Percentiles rank a stretch among this genome's conserved stretches.
These are phyloP conservation scores for Drosophila suzukii DNA, from an alignment of 1,140 invertebrate genomes.

Conservation along the genomic window DNA sequence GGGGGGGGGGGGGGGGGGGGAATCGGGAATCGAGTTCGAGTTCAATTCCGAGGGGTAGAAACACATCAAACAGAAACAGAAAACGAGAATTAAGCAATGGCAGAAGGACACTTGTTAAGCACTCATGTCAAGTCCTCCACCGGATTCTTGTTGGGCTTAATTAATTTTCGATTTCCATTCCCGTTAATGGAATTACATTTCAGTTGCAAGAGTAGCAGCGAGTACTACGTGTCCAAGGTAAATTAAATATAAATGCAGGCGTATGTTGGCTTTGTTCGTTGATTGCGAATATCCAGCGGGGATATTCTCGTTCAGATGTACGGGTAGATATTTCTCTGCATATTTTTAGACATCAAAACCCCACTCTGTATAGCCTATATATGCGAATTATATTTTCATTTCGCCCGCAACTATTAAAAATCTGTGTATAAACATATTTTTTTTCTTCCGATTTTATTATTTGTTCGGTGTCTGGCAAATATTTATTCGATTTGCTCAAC, in stretches of 20 bases:
- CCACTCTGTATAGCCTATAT: neutral
- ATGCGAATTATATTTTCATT: conserved; percentile 6
- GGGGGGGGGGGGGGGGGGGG: too few species aligned
- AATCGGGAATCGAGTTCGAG: neutral
- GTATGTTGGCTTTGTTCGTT: neutral
- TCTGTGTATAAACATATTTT: conserved; percentile 1
- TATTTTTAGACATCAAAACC: conserved; percentile 7
- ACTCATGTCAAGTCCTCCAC: conserved; percentile 25
- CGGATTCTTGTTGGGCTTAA: conserved; percentile 24
- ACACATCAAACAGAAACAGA: conserved; percentile 22
- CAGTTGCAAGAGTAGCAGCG: neutral
- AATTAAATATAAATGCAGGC: conserved; percentile 17
- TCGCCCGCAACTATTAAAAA: conserved; percentile 1
- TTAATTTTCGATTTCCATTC: conserved; percentile 45
- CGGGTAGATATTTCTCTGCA: neutral
- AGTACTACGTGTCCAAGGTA: conserved; percentile 1
- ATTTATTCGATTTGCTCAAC: conserved; percentile 22
- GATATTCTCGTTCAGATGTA: neutral
- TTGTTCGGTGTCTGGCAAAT: conserved; percentile 14
- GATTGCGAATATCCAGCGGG: neutral
- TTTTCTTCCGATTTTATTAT: neutral
- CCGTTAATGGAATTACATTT: conserved; percentile 39
- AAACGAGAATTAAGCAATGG: conserved; percentile 12
- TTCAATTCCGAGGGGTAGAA: neutral
- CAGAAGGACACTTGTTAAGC: conserved; percentile 40